Evolutionary conservation across 2,113 vertebrate species (phyloP), one percentile per base, ranked within the genome.

Genomic region (Cervus canadensis): DNA sequence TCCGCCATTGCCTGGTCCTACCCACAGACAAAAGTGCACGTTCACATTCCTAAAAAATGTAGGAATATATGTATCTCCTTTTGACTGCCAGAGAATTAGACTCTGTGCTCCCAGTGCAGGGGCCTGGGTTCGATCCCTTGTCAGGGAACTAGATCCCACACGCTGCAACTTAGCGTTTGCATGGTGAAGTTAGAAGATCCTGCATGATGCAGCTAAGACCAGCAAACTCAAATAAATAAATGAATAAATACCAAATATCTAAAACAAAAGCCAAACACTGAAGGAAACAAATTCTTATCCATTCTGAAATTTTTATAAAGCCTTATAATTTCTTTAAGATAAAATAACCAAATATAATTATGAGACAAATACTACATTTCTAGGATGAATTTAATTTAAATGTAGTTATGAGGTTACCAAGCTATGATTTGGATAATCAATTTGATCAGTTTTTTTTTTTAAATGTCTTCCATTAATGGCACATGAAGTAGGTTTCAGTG

Each of bases 331-430:
- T 89, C 3, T 14, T 8, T 40, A 50, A 83, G 56, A 5, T 57
- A 64, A 59, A 60, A 89, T 6, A 90, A 6, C 7, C 52, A 54
- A 43, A 60, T 85, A 48, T 36, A 85, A 30, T 88, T 33, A 45
- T 92, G 83, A 40, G 36, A 21, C 30, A 94, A 57, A 88, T n/a
- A 48, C 50, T 95, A 0, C 19, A 57, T 76, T 85, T 97, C 71
- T 45, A 57, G 26, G 7, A 62, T 54, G 23, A 89, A 3, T 87
- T 83, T 62, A 76, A 54, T 60, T 87, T 88, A 93, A 88, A 40
- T 30, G 74, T 19, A 85, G 4, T 74, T n/a, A 85, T 25, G 15
- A 91, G 59, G 21, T 86, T 33, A 45, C 3, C 50, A 92, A 87
- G 60, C 78, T 21, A 28, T 76, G 59, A 86, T 82, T 78, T 78